These are phyloP conservation scores for Cyclargus thomasi DNA, from an alignment of 1,140 invertebrate genomes.

Conservation along the genomic window DNA sequence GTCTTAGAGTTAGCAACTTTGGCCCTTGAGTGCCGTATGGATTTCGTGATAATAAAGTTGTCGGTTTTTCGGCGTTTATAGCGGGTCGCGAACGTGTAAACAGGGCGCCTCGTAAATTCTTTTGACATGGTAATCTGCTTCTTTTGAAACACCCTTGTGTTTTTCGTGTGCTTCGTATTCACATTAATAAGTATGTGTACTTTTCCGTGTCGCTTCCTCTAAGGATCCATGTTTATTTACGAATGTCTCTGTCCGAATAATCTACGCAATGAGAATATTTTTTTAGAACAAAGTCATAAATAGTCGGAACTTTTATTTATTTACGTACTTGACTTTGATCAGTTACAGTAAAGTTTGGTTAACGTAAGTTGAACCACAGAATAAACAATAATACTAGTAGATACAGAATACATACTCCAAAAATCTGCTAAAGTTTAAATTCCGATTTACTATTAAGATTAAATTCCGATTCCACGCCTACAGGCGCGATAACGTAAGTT, in stretches of 20 bases:
- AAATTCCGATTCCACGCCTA: no score
- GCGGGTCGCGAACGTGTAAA: conserved; percentile 51
- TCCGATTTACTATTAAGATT: no score
- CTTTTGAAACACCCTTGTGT: conserved; percentile 30
- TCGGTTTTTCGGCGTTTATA: conserved; percentile 50
- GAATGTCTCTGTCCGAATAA: neutral
- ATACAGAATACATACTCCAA: no score
- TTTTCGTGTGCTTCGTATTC: conserved; percentile 17
- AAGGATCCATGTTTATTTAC: conserved; percentile 8
- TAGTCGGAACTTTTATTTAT: no score
- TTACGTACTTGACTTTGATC: no score
- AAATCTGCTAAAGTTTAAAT: no score
- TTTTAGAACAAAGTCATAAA: no score
- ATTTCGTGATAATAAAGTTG: conserved; percentile 52
- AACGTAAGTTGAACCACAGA: no score
- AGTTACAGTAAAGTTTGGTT: no score
- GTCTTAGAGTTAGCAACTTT: conserved; percentile 28
- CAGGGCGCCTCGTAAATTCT: conserved; percentile 55
- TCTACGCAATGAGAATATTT: neutral
- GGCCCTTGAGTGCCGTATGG: conserved; percentile 36
- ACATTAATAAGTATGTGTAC: conserved; percentile 17
- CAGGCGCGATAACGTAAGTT: no score
- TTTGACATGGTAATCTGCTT: conserved; percentile 64
- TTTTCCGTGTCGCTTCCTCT: conserved; percentile 6
- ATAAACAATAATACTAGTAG: no score